A percentile compares a stretch with the other conserved stretches of the same genome.
Evolutionary conservation across 2,888 invertebrate species (phyloP).

Genomic region (Volucella zonaria): DNA sequence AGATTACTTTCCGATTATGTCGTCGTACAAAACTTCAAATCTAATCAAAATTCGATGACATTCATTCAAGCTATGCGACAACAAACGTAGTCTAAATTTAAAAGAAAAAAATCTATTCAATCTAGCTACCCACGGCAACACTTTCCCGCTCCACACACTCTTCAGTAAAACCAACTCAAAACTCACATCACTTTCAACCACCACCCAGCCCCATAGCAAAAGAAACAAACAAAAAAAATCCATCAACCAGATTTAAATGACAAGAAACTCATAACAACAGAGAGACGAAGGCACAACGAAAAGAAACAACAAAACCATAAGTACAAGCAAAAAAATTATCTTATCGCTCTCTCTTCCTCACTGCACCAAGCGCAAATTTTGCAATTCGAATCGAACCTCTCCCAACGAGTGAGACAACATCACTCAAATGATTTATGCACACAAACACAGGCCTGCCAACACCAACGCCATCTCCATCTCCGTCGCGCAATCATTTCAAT

Average conservation of each 20-base stretch:
- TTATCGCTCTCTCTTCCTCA: constrained; percentile 31
- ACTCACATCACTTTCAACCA: constrained; percentile 24
- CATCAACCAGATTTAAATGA: constrained; percentile 48
- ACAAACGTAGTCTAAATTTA: no score
- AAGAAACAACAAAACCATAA: constrained; percentile 5
- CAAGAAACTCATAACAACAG: constrained; percentile 10
- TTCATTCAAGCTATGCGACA: no score
- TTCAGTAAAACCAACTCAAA: constrained; percentile 37
- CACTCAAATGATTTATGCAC: constrained; percentile 57
- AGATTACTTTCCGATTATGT: no score
- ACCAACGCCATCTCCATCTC: neutral
- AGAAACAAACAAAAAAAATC: constrained; percentile 8
- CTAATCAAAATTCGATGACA: no score
- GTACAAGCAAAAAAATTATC: constrained; percentile 11
- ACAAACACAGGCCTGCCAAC: constrained; percentile 7
- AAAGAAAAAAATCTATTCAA: no score
- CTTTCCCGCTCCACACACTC: neutral
- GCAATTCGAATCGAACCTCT: neutral
- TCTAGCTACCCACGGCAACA: constrained; percentile 17
- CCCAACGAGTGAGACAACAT: constrained; percentile 55
- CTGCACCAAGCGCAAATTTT: neutral
- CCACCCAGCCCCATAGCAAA: neutral
- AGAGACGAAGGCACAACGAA: constrained; percentile 3
- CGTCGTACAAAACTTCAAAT: no score
- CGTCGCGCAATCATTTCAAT: neutral